A percentile compares a stretch with the other conserved stretches of the same genome.
phyloP scores from a whole-genome alignment of 2,888 invertebrate species.

The Formica aserva region DNA sequence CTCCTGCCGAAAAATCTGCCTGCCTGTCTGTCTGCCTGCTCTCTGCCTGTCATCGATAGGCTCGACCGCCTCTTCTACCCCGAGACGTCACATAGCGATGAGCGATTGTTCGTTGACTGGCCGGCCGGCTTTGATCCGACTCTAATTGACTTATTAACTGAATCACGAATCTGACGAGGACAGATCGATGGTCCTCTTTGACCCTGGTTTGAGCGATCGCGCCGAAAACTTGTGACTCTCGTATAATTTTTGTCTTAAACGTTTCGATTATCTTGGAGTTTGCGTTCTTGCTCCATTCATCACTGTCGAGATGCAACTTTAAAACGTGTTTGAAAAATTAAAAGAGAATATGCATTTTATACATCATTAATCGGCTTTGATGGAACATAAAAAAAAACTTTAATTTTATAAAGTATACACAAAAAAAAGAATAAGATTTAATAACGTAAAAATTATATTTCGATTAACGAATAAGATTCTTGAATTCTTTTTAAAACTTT shows the following conservation, averaged over 20 bases:
- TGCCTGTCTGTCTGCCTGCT: background rate
- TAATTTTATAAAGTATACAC: background rate
- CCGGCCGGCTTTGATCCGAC: background rate
- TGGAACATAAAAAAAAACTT: background rate
- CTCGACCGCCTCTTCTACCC: background rate
- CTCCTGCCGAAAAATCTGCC: slow-evolving; percentile 6
- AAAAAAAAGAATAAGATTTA: background rate
- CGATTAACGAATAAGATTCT: background rate
- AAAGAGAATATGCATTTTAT: background rate
- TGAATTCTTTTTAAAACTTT: background rate
- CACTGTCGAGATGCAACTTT: background rate
- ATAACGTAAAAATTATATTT: background rate
- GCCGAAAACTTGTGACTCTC: background rate
- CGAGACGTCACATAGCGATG: background rate
- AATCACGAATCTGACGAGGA: background rate
- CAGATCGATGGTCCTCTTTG: background rate
- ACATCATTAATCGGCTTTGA: background rate
- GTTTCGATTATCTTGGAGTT: too few relatives aligned
- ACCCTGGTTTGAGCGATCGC: background rate
- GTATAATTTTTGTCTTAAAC: background rate
- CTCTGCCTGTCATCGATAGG: slow-evolving; percentile 11
- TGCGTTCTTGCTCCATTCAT: background rate
- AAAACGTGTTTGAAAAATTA: background rate
- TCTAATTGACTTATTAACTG: slow-evolving; percentile 19
- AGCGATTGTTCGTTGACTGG: background rate